Base-by-base conservation (phyloP, 2,113 vertebrate species). In the Sinocyclocheilus anophthalmus region DNA sequence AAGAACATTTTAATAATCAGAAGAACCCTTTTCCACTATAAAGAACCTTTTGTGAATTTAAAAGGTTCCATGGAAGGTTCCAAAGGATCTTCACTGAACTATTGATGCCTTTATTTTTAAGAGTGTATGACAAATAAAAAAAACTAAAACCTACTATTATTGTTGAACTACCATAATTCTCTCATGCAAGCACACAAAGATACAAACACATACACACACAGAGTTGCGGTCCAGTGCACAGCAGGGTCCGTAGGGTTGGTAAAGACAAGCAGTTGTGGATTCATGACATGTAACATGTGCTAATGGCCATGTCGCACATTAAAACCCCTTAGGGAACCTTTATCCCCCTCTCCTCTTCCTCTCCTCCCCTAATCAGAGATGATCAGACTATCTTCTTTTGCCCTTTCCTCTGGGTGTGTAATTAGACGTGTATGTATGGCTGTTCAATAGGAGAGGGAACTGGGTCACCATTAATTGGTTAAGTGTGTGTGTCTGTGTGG, bases 261-360 rank as follows among this genome's bases (percentile, higher is more conserved):
- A 50, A 83, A 90, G 90, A 90, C 92, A 88, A 92, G 92, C 88
- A 86, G 87, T 86, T 88, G 90, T 89, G 92, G 90, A 91, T 92
- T 91, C 91, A 91, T 93, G 92, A 93, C 93, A 93, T 94, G 91
- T 93, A 93, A 93, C 92, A 93, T 91, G 93, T 93, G 92, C 93
- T 95, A 94, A 95, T 93, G 92, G 90, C 89, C 85, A 85, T 39
- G 67, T 87, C 89, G 92, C 93, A 92, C 91, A 92, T 94, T 89
- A 84, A 91, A 93, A 94, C 85, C 90, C 92, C 92, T 93, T 45
- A 89, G 93, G 93, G 92, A 92, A 82, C 87, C 39, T 83, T 55
- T 84, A 73, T 79, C 48, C 85, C 76, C 30, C 83, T 81, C 80
- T 85, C 39, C 53, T 79, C 83, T 53, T 72, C 88, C 76, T 80